Percentiles rank a stretch among this genome's conserved stretches.
phyloP scores from a whole-genome alignment of 2,888 invertebrate genomes.

The Mythimna loreyi region DNA sequence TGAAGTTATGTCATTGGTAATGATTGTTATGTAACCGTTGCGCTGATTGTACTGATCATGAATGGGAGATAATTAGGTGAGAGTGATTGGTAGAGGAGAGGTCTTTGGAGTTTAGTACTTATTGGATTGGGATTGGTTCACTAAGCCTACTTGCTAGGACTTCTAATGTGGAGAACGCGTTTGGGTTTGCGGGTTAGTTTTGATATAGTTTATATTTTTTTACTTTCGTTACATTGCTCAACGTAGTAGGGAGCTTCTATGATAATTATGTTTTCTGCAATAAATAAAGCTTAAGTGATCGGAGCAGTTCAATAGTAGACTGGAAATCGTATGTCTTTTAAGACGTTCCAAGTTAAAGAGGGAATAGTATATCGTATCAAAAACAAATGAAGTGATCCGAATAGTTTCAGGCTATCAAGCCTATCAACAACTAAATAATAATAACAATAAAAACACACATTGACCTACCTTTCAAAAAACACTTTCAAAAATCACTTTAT shows the following conservation, averaged over 20 bases:
- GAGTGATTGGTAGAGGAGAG: not conserved
- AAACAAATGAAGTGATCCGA: no score
- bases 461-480: constrained; percentile 46
- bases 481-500: constrained; percentile 33
- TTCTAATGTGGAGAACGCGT: not conserved
- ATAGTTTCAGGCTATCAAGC: no score
- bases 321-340: not conserved
- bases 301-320: not conserved
- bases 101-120: not conserved
- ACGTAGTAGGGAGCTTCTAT: not conserved
- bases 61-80: constrained; percentile 20
- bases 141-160: not conserved
- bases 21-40: constrained; percentile 16
- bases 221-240: not conserved
- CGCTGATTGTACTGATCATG: constrained; percentile 7
- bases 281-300: not conserved
- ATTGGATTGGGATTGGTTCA: not conserved
- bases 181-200: not conserved
- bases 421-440: not conserved
- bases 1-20: constrained; percentile 40
- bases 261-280: no score
- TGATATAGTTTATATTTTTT: not conserved
- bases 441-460: not conserved
- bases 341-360: not conserved
- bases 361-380: not conserved